Evolutionary conservation across 92 coral and sea anemone genomes (phyloP).

Genomic region (Porites rus): DNA sequence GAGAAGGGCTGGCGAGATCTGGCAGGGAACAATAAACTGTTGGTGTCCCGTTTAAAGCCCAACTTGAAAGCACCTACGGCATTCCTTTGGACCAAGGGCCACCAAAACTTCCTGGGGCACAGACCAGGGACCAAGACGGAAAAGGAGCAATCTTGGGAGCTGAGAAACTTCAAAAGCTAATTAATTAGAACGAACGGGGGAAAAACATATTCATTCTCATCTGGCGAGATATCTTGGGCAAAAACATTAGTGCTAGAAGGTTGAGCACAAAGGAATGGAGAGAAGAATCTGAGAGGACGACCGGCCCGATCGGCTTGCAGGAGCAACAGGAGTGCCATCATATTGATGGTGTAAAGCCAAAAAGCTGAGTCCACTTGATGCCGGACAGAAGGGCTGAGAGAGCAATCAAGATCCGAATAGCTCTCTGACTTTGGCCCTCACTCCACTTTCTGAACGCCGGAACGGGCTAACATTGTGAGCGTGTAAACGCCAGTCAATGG

Average conservation of each 20-base stretch:
- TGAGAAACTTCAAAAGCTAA: constrained; percentile 48
- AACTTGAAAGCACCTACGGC: constrained; percentile 45
- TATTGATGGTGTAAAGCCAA: constrained; percentile 70
- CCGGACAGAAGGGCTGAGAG: constrained; percentile 50
- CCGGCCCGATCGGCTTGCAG: constrained; percentile 43
- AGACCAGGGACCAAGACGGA: constrained; percentile 64
- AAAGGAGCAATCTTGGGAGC: constrained; percentile 28
- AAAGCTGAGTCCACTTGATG: constrained; percentile 46
- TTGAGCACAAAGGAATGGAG: constrained; percentile 36
- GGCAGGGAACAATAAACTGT: constrained; percentile 56
- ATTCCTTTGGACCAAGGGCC: constrained; percentile 51
- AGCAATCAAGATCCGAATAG: constrained; percentile 65
- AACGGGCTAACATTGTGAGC: too few species aligned
- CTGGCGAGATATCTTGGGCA: constrained; percentile 36
- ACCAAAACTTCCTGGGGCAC: constrained; percentile 51
- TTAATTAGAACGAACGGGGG: constrained; percentile 62
- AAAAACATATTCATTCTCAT: constrained; percentile 58
- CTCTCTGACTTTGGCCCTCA: background rate
- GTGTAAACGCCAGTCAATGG: too few species aligned
- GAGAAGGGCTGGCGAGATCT: background rate
- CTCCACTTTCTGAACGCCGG: too few species aligned
- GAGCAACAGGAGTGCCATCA: constrained; percentile 69
- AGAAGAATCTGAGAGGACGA: constrained; percentile 53
- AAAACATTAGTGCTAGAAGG: constrained; percentile 58
- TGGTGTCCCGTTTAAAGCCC: constrained; percentile 45